phyloP scores from a whole-genome alignment of 2,888 invertebrate genomes.

The Leptarthrus brevirostris region DNA sequence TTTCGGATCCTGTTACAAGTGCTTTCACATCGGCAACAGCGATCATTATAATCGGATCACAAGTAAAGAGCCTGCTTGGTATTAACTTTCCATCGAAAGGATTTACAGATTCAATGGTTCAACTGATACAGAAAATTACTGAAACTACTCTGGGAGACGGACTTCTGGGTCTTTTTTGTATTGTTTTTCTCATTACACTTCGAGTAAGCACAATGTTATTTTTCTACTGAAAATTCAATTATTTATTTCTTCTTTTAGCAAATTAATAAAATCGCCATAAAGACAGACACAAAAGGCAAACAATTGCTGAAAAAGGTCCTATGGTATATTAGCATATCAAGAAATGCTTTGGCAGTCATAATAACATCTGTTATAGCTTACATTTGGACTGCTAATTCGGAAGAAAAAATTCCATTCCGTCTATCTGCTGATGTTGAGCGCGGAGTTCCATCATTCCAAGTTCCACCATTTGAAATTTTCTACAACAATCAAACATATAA shows the following conservation, averaged over 20 bases:
- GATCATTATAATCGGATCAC: slow-evolving; percentile 79
- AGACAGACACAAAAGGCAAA: slow-evolving; percentile 58
- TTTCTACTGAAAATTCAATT: too few species aligned
- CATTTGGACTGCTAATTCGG: slow-evolving; percentile 62
- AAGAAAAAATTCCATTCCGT: slow-evolving; percentile 72
- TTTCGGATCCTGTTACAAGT: slow-evolving; percentile 83
- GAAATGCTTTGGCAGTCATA: slow-evolving; percentile 83
- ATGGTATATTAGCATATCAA: slow-evolving; percentile 81
- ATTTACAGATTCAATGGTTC: slow-evolving; percentile 70
- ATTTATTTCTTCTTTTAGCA: slow-evolving; percentile 67
- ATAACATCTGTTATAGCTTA: slow-evolving; percentile 73
- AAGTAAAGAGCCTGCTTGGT: slow-evolving; percentile 80
- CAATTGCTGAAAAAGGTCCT: slow-evolving; percentile 69
- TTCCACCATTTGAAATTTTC: slow-evolving; percentile 76
- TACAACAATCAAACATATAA: slow-evolving; percentile 71
- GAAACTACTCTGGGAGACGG: slow-evolving; percentile 73
- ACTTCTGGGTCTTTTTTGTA: slow-evolving; percentile 74
- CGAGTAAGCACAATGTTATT: slow-evolving; percentile 69
- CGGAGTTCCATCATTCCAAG: slow-evolving; percentile 76
- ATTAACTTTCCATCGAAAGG: slow-evolving; percentile 74
- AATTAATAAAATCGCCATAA: slow-evolving; percentile 70
- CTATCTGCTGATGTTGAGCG: slow-evolving; percentile 74
- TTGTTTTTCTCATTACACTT: slow-evolving; percentile 74
- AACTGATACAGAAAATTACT: slow-evolving; percentile 68
- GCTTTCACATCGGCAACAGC: slow-evolving; percentile 89